Evolutionary conservation across 2,888 invertebrate genomes (phyloP).

Genomic region (Miltochrista miniata): DNA sequence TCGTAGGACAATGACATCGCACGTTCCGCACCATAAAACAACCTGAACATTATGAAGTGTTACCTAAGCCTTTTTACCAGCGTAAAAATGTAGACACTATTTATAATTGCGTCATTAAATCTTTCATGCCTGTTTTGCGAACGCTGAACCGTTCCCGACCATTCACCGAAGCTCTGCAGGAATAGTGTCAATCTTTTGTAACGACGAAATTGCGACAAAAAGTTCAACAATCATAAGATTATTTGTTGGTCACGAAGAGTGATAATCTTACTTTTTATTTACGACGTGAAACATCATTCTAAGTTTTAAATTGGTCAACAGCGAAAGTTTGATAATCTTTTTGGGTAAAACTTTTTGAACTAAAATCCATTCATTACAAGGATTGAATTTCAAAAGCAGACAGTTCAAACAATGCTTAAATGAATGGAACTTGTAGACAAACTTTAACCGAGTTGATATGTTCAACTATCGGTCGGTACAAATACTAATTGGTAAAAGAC

Average conservation of each 20-base stretch:
- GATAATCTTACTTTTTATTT: neutral
- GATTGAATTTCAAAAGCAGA: conserved; percentile 53
- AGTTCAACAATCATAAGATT: conserved; percentile 37
- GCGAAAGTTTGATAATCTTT: conserved; percentile 34
- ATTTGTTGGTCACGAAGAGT: conserved; percentile 57
- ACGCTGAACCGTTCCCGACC: conserved; percentile 49
- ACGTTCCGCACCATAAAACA: conserved; percentile 81
- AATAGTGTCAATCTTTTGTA: conserved; percentile 28
- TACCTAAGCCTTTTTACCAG: conserved; percentile 58
- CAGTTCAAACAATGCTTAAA: conserved; percentile 55
- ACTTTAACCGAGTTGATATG: conserved; percentile 59
- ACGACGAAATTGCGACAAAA: no score
- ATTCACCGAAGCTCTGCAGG: conserved; percentile 29
- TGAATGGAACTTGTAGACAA: conserved; percentile 63
- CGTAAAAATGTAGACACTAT: conserved; percentile 59
- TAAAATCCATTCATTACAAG: conserved; percentile 32
- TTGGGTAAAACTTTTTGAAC: conserved; percentile 41
- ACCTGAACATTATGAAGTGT: conserved; percentile 72
- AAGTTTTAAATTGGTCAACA: conserved; percentile 37
- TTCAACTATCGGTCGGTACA: conserved; percentile 64
- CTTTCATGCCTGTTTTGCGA: conserved; percentile 54
- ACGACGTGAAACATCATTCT: neutral
- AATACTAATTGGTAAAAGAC: conserved; percentile 83
- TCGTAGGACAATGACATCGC: conserved; percentile 80
- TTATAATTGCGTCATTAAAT: conserved; percentile 66